Base-by-base conservation (phyloP, 2,888 invertebrate genomes). In the Cheilosia pagana region DNA sequence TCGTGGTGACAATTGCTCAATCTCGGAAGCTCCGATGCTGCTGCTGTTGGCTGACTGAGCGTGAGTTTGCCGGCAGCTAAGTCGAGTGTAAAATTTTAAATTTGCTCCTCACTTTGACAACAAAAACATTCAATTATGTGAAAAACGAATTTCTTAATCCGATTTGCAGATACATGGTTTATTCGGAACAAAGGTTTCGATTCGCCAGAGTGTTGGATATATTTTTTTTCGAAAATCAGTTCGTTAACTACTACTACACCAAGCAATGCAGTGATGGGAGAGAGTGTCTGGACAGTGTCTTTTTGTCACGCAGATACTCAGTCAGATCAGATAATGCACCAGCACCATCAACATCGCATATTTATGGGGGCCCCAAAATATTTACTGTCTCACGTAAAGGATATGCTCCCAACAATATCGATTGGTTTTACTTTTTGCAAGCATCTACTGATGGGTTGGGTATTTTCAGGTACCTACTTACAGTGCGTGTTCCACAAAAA, bases 31-130 rank as follows among this genome's bases (percentile, higher is more conserved):
- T 45, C 25, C 5, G 28, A 28, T 8, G 55, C 8, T 28, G 16
- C 16, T 25, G 19, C 25, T 28, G 19, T 7, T 48, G 21, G 25
- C 53, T 57, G 35, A 35, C 60, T 53, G 31, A 50, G 28, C 25
- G 35, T 28, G 28, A 63, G 39, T 63, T 65, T 60, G 16, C 41
- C 50, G 68, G 35, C 14, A 88, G 90, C 87, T 88, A 92, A 92
- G 92, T 91, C 92, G 90, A 92, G 91, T 91, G 91, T 90, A 89
- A 92, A 92, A 92, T 92, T 92, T 92, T 91, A 91, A 92, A 92
- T 91, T 92, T 92, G 90, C 89, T 90, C 90, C 89, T 90, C 91
- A 91, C 90, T 91, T 91, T 88, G 87, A 88, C 89, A 90, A 89
- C 89, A 89, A 88, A 89, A 88, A 88, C 89, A 89, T 89, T 91